Conservation (phyloP, 2,888 invertebrate genomes). For the Gerris lacustris region DNA sequence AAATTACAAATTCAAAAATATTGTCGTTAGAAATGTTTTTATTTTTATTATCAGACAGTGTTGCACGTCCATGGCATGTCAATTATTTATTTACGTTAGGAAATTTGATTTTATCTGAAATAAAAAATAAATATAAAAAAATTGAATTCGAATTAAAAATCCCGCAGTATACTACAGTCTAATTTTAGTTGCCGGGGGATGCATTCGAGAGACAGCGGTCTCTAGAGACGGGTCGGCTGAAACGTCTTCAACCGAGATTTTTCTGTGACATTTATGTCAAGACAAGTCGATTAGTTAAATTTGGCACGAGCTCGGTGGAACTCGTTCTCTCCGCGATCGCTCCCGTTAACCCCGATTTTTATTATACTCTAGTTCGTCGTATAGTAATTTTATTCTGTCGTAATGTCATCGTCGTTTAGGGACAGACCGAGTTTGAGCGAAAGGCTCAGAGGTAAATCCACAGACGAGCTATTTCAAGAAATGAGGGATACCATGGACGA, state of each 20-base stretch:
- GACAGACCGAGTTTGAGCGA: constrained; percentile 33
- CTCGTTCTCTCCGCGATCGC: background rate
- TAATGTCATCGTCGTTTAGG: constrained; percentile 32
- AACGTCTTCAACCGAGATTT: background rate
- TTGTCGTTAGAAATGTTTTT: too few species aligned
- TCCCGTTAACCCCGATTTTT: background rate
- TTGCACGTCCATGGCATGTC: too few species aligned
- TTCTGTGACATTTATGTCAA: background rate
- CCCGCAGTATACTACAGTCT: too few species aligned
- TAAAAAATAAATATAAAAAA: too few species aligned
- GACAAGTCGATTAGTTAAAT: background rate
- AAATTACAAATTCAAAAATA: too few species aligned
- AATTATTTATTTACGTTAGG: too few species aligned
- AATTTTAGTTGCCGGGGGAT: too few species aligned
- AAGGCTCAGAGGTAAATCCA: constrained; percentile 32
- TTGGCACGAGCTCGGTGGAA: background rate
- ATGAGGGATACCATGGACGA: constrained; percentile 32
- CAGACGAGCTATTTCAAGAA: constrained; percentile 34
- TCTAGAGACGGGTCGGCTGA: too few species aligned
- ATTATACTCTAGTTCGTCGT: background rate
- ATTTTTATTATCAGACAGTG: too few species aligned
- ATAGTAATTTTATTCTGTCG: background rate
- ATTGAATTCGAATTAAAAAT: too few species aligned
- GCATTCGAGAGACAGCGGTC: too few species aligned
- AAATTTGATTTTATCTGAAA: too few species aligned